phyloP scores from a whole-genome alignment of 2,113 vertebrate genomes.

The Urocynchramus pylzowi region DNA sequence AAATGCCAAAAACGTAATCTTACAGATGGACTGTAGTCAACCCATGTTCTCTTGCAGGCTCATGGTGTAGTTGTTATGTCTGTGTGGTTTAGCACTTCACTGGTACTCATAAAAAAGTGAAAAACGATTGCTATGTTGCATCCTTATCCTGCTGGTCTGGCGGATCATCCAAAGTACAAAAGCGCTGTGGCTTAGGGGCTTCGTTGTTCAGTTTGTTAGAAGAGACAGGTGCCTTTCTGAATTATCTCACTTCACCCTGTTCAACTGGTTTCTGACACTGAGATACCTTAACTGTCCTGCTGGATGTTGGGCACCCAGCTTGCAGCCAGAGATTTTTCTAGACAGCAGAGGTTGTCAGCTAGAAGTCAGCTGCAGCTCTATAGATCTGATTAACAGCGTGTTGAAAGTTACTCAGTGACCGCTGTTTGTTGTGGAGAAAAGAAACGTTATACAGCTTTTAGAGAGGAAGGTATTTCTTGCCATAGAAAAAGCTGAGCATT shows the following conservation, averaged over 20 bases:
- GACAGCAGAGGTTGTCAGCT: neutral
- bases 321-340: neutral
- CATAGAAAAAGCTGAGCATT: neutral
- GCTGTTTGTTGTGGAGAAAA: neutral
- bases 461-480: neutral
- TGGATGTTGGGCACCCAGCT: neutral
- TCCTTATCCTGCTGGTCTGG: neutral
- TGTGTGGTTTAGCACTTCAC: neutral
- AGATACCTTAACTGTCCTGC: neutral
- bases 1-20: neutral
- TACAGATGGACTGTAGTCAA: neutral
- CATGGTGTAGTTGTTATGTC: fast-evolving
- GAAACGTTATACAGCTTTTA: neutral
- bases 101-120: neutral
- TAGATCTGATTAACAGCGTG: neutral
- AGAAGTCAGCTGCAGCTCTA: neutral
- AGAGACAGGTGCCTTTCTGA: neutral
- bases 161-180: neutral
- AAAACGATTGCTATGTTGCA: neutral
- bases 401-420: neutral
- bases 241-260: neutral
- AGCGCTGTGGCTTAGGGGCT: neutral
- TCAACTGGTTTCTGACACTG: neutral
- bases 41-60: neutral
- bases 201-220: neutral